These are phyloP conservation scores for Petromus typicus DNA, from an alignment of 2,113 vertebrate species.

Conservation along the genomic window DNA sequence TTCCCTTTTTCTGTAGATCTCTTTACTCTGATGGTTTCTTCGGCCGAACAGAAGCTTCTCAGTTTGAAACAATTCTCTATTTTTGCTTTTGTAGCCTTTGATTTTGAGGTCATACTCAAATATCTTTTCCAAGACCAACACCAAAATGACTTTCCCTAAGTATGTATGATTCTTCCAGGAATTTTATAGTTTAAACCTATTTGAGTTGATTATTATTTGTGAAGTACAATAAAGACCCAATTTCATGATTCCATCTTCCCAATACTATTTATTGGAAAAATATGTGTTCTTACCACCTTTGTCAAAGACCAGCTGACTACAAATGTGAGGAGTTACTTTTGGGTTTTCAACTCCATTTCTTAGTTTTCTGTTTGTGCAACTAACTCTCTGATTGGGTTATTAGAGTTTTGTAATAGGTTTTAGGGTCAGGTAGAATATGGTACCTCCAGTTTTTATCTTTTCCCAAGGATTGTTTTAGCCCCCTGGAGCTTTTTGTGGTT, in stretches of 20 bases:
- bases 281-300: background rate
- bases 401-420: background rate
- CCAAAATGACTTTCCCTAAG: background rate
- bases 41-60: background rate
- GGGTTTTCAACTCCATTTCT: background rate
- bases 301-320: background rate
- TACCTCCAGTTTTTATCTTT: background rate
- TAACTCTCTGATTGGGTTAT: background rate
- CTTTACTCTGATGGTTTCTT: background rate
- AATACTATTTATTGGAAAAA: background rate
- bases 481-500: background rate
- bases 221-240: background rate
- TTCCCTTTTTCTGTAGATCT: background rate
- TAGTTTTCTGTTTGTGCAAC: background rate
- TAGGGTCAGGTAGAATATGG: background rate
- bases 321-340: background rate
- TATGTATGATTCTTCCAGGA: background rate
- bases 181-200: background rate
- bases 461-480: background rate
- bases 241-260: background rate
- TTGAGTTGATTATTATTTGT: background rate
- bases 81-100: background rate
- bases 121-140: background rate
- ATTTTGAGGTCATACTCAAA: background rate
- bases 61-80: background rate